Conservation (phyloP, 2,113 vertebrate species). For the Pseudonaja textilis region DNA sequence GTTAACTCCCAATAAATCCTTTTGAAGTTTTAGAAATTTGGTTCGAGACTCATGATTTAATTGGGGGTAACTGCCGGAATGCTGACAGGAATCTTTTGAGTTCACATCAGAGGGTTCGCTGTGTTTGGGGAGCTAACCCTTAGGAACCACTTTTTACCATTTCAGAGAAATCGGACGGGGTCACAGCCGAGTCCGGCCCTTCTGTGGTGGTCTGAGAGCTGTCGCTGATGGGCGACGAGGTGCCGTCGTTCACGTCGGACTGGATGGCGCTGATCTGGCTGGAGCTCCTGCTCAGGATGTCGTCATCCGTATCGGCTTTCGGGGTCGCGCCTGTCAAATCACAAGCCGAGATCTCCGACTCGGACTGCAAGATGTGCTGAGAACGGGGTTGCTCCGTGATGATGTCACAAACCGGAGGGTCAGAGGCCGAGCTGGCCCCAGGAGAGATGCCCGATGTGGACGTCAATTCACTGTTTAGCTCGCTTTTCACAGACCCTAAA, state of each 20-base stretch:
- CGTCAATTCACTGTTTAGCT: slow-evolving; percentile 67
- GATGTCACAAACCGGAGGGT: slow-evolving; percentile 75
- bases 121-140: too few species aligned
- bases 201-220: slow-evolving; percentile 98
- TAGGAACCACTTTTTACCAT: slow-evolving; percentile 82
- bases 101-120: too few species aligned
- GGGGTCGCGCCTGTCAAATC: slow-evolving; percentile 73
- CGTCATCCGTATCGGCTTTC: slow-evolving; percentile 72
- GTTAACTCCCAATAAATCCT: too few species aligned
- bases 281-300: slow-evolving; percentile 87
- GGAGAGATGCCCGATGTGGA: slow-evolving; percentile 74
- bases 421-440: slow-evolving; percentile 54
- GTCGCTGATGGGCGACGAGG: slow-evolving; percentile 92
- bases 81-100: too few species aligned
- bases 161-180: slow-evolving; percentile 94
- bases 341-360: slow-evolving; percentile 82
- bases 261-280: slow-evolving; percentile 82
- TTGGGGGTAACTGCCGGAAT: too few species aligned
- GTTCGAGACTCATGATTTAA: too few species aligned
- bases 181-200: slow-evolving; percentile 94
- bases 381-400: slow-evolving; percentile 95
- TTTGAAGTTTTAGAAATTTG: too few species aligned
- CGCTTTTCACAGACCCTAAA: slow-evolving; percentile 78
- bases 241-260: slow-evolving; percentile 75
- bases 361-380: slow-evolving; percentile 88